Evolutionary conservation across 2,888 invertebrate genomes (phyloP), one percentile per base, ranked within the genome.

Genomic region (Brachynemurus nebulosus): DNA sequence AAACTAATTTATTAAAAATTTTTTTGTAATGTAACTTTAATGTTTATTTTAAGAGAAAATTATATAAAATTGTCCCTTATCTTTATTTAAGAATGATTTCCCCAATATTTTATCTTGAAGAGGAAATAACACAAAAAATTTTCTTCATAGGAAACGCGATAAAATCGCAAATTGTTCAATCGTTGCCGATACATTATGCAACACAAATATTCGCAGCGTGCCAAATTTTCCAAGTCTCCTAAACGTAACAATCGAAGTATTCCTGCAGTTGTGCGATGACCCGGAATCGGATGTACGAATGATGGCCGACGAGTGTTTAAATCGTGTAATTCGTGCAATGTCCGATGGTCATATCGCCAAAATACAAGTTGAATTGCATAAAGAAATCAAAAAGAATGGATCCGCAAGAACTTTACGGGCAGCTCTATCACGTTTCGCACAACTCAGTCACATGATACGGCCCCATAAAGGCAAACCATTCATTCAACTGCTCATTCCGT

Each of bases 361-460:
- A 55, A 72, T 89, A 44, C 78, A 84, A 56, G 77, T 85, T 56
- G 86, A 86, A 61, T 66, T 90, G 35, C 86, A 83, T 57, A 81
- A 82, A 53, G 86, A 84, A 65, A 82, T 89, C 36, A 84, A 85
- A 60, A 78, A 78, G 57, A 86, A 86, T 63, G 82, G 84, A 3
- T 59, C 71, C 27, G 70, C 78, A 1, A 71, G 85, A 47, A 77
- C 80, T 23, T 61, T 90, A 38, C 69, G 83, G 51, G 83, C 84
- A 39, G 86, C 88, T 20, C 64, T 90, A 4, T 77, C 75, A 66
- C 67, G 84, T 48, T 88, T 89, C 64, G 76, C 81, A 1, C 74
- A 82, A 54, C 72, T 88, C 51, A 78, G 80, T 50, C 78, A 81
- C 52, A 71, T 78, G 51, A 85, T 88, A 52, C 70, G 76, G 47